Base-by-base conservation (phyloP, 2,113 vertebrate genomes). In the Plotosus lineatus region DNA sequence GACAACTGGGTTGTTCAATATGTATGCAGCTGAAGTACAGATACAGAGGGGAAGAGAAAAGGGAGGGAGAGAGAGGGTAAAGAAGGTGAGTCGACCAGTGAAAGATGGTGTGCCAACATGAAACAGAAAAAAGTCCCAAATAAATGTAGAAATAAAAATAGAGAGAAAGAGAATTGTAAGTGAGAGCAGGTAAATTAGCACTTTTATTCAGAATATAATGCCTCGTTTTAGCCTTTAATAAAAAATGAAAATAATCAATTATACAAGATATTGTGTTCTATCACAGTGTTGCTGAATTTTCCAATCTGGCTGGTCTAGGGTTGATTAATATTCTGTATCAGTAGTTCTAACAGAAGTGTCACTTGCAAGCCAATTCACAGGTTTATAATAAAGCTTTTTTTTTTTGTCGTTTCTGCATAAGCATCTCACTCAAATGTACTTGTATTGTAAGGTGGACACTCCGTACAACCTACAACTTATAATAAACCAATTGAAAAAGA, bases 11-110 rank as follows among this genome's bases (percentile, higher is more conserved):
- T 75, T 46, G 76, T 48, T 85, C 78, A 91, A 84, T 88, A 55
- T 78, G 84, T 61, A 86, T 2, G 89, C 88, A 1, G 87, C 92
- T 91, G 85, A 85, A 87, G 85, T 31, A 87, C 53, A 88, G 65
- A 86, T 85, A 46, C 69, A 81, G 80, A 46, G 11, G 68, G 2
- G 11, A 0, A 53, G 26, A 77, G 71, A 75, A 36, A 33, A 69
- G n/a, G 4, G 19, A 77, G 28, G 8, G 40, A 17, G 15, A 42
- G 33, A 77, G 0, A n/a, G 26, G 38, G 21, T 73, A 73, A 73
- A 73, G 4, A 2, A 5, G 46, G 69, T 8, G 21, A 36, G 69
- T 23, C 28, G 31, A 51, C 51, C 69, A 51, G 15, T 33, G 28
- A 51, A 73, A 26, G 46, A 50, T 28, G 33, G 21, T 50, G 17